Base-by-base conservation (phyloP, 2,888 invertebrate species). In the Mimas tiliae region DNA sequence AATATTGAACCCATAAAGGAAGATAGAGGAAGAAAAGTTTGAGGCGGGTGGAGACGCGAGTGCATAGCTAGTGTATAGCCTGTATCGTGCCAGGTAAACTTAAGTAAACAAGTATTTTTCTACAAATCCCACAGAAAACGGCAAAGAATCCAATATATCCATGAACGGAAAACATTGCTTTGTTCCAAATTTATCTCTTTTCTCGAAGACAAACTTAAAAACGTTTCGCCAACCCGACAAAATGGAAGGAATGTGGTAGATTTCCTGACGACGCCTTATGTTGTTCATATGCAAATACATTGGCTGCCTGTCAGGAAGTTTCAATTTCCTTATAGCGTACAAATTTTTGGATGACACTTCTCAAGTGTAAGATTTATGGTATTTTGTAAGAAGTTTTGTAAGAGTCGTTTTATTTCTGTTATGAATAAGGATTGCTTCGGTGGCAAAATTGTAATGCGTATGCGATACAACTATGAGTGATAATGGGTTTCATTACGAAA, bases 221-320 rank as follows among this genome's bases (percentile, higher is more conserved):
- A 84, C 80, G 80, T 80, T 79, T 79, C 75, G 70, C 72, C 42
- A 74, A 72, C 75, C 65, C 76, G 79, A 81, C 80, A 78, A 83
- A 83, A 84, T 83, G 80, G 83, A 81, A 82, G 52, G 33, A 72
- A 84, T 82, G 84, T 84, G 84, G 74, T 71, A 69, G 63, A 80
- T 72, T 68, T 78, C 68, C 73, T 67, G 65, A 70, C 63, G 52
- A 52, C 14, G 27, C 14, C 53, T 53, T 34, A 33, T 53, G 53
- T 53, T 53, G 53, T 53, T 53, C 33, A 34, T n/a, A 53, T 53
- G 53, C 53, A 53, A 53, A 65, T 65, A 58, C 48, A 45, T 68
- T 69, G 67, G 65, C 69, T 67, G 55, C 63, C 64, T 63, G 47
- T 63, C 66, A 65, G 38, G 58, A 33, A 53, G 53, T 53, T 53